Conservation (phyloP, 2,113 vertebrate genomes). For the Ardeotis arabs region DNA sequence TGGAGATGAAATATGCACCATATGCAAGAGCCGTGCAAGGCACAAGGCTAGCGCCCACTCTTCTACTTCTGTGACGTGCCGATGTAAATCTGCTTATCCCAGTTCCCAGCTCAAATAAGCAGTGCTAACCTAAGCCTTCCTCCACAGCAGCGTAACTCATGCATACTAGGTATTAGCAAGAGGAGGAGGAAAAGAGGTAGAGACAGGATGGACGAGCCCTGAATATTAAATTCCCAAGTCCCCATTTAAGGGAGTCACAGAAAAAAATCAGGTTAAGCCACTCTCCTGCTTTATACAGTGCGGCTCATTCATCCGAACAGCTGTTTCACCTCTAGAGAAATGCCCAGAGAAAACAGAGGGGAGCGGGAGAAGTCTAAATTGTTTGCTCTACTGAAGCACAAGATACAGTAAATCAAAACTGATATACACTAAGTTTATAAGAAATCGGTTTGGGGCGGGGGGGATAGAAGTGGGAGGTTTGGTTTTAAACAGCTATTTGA, state of each 20-base stretch:
- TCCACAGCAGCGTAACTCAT: neutral
- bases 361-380: slow-evolving; percentile 19
- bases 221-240: slow-evolving; percentile 38
- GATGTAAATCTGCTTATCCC: neutral
- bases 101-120: neutral
- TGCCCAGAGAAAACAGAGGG: slow-evolving; percentile 43
- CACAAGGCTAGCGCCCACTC: neutral
- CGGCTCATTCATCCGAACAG: slow-evolving; percentile 61
- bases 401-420: slow-evolving; percentile 12
- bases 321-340: slow-evolving; percentile 67
- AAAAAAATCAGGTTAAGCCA: slow-evolving; percentile 27
- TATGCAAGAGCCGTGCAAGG: neutral
- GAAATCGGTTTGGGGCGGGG: neutral
- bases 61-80: neutral
- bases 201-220: slow-evolving; percentile 25
- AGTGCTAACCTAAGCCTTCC: neutral
- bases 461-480: neutral
- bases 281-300: slow-evolving; percentile 19
- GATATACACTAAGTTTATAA: neutral
- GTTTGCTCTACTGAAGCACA: slow-evolving; percentile 46
- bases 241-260: neutral
- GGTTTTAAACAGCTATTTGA: neutral
- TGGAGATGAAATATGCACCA: slow-evolving; percentile 25
- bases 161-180: neutral
- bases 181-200: neutral